Evolutionary conservation across 2,797 vertebrate species (phyloP), one percentile per base, ranked within the genome.

Genomic region (Pangasius larnaudii): DNA sequence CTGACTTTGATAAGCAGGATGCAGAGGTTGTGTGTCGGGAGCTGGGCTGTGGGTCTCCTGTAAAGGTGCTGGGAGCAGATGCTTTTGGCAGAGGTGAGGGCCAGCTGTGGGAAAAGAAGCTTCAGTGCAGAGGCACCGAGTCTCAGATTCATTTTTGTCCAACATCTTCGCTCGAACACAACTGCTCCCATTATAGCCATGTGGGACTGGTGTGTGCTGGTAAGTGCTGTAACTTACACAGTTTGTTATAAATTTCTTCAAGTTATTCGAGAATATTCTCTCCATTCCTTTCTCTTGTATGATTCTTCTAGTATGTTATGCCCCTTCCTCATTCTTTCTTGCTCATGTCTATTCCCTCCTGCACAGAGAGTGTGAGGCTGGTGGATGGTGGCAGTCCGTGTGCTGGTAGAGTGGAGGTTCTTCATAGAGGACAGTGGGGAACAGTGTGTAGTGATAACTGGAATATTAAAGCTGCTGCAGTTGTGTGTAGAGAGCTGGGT

Each of bases 1-100:
- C 93, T 24, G 91, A 94, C 36, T 92, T 94, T 84, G 91, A 96
- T 81, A 92, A 94, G 75, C 91, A 93, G 91, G 84, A 95, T 42
- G 95, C 96, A 83, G 88, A 65, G 27, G 95, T 96, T 80, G 58
- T 96, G 72, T 96, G 95, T 81, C 91, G 90, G 11, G 92, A 96
- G 59, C 82, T 96, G 86, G 30, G 90, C 0, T 96, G 96, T 82
- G 96, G 96, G 27, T 83, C 85, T 2, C 92, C 90, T 53, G 51
- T 94, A 85, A 89, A 92, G 2, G 53, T 92, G 61, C 46, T 92
- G 0, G 92, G 91, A 53, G 93, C 90, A 90, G 53, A 91, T 75
- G 90, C 67, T 51, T 91, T 92, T 87, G 92, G 85, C 51, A 53
- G 49, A 78, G n/a, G n/a, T 6, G 13, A 53, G 13, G 14, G 49